Evolutionary conservation across 2,113 vertebrate genomes (phyloP).

Genomic region (Melanerpes aurifrons): DNA sequence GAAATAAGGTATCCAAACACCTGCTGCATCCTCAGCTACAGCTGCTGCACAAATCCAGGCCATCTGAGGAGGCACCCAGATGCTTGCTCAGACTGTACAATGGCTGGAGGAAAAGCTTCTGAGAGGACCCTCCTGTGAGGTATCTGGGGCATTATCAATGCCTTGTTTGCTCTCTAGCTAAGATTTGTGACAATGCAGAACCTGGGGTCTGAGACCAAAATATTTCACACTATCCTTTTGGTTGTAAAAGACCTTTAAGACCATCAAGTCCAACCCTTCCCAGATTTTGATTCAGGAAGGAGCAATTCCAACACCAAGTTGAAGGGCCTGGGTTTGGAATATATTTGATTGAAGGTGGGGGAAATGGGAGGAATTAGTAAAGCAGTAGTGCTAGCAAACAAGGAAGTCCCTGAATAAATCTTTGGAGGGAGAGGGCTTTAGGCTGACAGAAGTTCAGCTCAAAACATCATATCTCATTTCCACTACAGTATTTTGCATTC

Average conservation of each 20-base stretch:
- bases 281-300: neutral
- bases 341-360: neutral
- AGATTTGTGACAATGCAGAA: neutral
- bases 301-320: neutral
- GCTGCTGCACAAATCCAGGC: neutral
- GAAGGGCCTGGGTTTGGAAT: neutral
- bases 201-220: neutral
- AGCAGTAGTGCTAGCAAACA: neutral
- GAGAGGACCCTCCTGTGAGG: neutral
- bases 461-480: slow-evolving; percentile 55
- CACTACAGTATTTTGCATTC: slow-evolving; percentile 8
- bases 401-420: slow-evolving; percentile 59
- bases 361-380: neutral
- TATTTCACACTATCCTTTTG: too few relatives aligned
- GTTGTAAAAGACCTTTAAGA: too few relatives aligned
- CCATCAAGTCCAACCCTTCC: too few relatives aligned
- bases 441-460: neutral
- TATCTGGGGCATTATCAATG: neutral
- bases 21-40: neutral
- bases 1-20: neutral
- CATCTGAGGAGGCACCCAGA: neutral
- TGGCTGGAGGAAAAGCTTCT: neutral
- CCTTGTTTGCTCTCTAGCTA: neutral
- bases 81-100: neutral
- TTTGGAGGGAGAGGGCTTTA: neutral